Evolutionary conservation across 2,888 invertebrate genomes (phyloP), one percentile per base, ranked within the genome.

Genomic region (Limnephilus auricula): DNA sequence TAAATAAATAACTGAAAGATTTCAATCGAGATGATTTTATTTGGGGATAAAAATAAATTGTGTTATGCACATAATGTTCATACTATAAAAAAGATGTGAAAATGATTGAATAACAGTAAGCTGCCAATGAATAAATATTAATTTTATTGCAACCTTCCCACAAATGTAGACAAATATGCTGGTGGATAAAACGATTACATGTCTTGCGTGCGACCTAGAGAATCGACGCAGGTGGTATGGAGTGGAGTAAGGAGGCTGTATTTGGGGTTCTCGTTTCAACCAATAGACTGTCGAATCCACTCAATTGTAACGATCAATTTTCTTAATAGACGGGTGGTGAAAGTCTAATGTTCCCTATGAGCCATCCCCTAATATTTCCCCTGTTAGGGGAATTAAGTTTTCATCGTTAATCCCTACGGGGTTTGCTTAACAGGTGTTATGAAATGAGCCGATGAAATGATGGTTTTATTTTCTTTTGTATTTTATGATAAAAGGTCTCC

Each of bases 321-420:
- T 82, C 34, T 82, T 82, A 82, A 82, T 82, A 82, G 32, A 82
- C 82, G 25, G 82, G 82, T 25, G 82, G 82, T 82, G 15, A 34
- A 34, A 34, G 6, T 34, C 32, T 82, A 82, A 82, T 82, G 34
- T 82, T 82, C 32, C 31, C 10, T 37, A 34, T 82, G 25, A 82
- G 65, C 82, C 82, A 34, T 82, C 32, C 32, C 82, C 82, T 10
- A 82, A 82, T n/a, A 82, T 18, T 34, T 18, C 25, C 32, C 12
- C 18, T 4, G 82, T 82, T 34, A 18, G 32, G 34, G 65, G 65
- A 2, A 25, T 25, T 65, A 9, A 9, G 65, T 65, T 25, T 65
- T 65, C 9, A 65, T 65, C 65, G 65, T 25, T 65, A 25, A 65
- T 65, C n/a, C 65, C 65, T n/a, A 4, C 2, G 25, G 65, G 25